Conservation (phyloP, 2,113 vertebrate genomes). For the Steatornis caripensis region DNA sequence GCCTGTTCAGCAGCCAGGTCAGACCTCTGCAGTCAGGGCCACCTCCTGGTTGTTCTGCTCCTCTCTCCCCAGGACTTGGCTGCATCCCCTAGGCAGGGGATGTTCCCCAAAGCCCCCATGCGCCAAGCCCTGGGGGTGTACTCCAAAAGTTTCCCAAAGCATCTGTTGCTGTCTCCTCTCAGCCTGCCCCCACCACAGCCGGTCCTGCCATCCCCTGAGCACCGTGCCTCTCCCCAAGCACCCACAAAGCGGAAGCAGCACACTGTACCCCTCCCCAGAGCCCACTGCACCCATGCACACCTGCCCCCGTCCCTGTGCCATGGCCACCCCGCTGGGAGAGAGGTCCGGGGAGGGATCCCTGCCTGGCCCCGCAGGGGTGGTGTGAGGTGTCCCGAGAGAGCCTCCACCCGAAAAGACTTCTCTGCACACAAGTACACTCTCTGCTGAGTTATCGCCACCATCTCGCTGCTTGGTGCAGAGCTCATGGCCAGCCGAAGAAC, state of each 20-base stretch:
- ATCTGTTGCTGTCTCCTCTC: neutral
- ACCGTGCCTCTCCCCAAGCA: neutral
- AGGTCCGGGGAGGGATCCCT: neutral
- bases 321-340: neutral
- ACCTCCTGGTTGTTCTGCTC: neutral
- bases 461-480: neutral
- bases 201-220: neutral
- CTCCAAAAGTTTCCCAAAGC: neutral
- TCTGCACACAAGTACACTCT: neutral
- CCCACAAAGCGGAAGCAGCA: neutral
- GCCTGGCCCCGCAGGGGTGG: neutral
- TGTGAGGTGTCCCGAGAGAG: neutral
- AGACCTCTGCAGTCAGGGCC: neutral
- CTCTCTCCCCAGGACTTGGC: neutral
- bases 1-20: neutral
- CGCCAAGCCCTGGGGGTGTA: no score
- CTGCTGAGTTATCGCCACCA: neutral
- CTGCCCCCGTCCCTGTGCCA: neutral
- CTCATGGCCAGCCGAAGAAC: neutral
- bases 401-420: neutral
- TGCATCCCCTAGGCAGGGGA: rapidly evolving
- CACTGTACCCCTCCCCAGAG: neutral
- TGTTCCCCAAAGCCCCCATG: neutral
- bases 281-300: no score
- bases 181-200: neutral